phyloP scores from a whole-genome alignment of 1,140 invertebrate genomes.

The Papilio polytes region DNA sequence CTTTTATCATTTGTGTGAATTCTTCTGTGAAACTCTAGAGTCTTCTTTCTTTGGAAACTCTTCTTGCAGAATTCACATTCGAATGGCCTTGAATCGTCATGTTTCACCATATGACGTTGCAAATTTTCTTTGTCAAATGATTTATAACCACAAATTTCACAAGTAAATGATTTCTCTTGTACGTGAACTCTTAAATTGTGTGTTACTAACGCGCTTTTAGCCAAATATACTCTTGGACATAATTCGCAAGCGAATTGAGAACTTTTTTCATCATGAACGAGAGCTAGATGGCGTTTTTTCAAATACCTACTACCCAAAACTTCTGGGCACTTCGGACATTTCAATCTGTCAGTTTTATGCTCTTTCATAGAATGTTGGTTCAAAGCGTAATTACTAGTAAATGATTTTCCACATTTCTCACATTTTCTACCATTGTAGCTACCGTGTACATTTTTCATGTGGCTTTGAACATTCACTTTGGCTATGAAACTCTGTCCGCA shows the following conservation, averaged over 20 bases:
- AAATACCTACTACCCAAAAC: slow-evolving; percentile 55
- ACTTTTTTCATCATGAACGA: slow-evolving; percentile 61
- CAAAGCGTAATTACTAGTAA: slow-evolving; percentile 46
- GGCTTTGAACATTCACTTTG: slow-evolving; percentile 46
- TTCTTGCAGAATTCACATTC: slow-evolving; percentile 84
- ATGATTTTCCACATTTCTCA: slow-evolving; percentile 53
- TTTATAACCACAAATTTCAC: slow-evolving; percentile 67
- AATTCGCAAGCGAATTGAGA: slow-evolving; percentile 56
- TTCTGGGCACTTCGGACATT: slow-evolving; percentile 55
- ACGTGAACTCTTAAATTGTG: slow-evolving; percentile 65
- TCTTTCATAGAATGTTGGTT: slow-evolving; percentile 50
- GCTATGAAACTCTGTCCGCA: slow-evolving; percentile 63
- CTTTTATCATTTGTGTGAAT: slow-evolving; percentile 67
- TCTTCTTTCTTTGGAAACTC: slow-evolving; percentile 84
- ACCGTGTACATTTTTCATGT: slow-evolving; percentile 76
- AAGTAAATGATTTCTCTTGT: slow-evolving; percentile 58
- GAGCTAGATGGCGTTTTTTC: slow-evolving; percentile 58
- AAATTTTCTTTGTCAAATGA: slow-evolving; percentile 59
- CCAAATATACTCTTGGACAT: slow-evolving; percentile 51
- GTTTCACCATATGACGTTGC: slow-evolving; percentile 85
- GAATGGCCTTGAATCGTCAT: slow-evolving; percentile 85
- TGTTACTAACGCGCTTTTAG: slow-evolving; percentile 50
- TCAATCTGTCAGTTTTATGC: slow-evolving; percentile 43
- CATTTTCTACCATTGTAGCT: slow-evolving; percentile 43
- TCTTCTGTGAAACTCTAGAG: slow-evolving; percentile 57